phyloP scores from a whole-genome alignment of 2,888 invertebrate species.

The Yponomeuta plumbellus region DNA sequence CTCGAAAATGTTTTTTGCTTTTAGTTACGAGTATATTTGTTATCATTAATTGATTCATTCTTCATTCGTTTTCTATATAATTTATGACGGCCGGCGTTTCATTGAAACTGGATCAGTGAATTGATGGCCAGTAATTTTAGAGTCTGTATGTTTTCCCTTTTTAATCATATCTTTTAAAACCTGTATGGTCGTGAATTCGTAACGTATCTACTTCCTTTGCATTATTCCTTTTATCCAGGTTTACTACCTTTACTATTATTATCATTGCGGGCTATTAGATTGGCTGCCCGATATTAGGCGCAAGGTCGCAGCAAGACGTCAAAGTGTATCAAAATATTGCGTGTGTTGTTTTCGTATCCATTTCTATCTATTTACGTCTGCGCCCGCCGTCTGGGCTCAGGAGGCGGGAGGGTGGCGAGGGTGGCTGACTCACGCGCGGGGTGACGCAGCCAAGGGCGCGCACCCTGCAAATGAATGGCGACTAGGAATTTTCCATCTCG shows the following conservation, averaged over 20 bases:
- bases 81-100: background rate
- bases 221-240: background rate
- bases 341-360: slow-evolving; percentile 23
- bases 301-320: slow-evolving; percentile 13
- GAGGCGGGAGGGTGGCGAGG: slow-evolving; percentile 35
- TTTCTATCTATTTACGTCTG: slow-evolving; percentile 44
- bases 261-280: background rate
- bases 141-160: background rate
- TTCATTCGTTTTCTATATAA: background rate
- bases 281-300: background rate
- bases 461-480: slow-evolving; percentile 10
- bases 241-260: background rate
- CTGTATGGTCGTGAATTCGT: background rate
- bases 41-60: too few species aligned
- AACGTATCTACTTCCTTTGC: background rate
- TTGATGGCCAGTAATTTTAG: background rate
- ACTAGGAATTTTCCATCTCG: slow-evolving; percentile 7
- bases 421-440: slow-evolving; percentile 50
- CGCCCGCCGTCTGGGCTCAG: slow-evolving; percentile 24
- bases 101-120: background rate
- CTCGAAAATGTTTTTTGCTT: background rate
- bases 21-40: background rate
- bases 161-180: background rate
- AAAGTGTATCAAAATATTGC: slow-evolving; percentile 20
- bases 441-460: slow-evolving; percentile 40